Conservation (phyloP, 1,140 invertebrate species). For the Meloidogyne chitwoodi region DNA sequence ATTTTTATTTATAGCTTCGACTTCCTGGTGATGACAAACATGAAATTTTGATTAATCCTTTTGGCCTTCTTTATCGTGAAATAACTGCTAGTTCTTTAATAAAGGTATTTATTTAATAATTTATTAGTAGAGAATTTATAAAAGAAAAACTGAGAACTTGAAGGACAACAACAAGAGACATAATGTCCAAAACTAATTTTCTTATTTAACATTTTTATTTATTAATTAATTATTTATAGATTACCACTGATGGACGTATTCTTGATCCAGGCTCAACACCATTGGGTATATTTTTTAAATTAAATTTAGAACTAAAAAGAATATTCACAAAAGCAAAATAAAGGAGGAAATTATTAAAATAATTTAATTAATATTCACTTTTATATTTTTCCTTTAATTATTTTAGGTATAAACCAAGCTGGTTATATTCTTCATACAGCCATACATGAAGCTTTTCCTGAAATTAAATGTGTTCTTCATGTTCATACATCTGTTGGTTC, state of each 20-base stretch:
- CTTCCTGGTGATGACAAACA: constrained; percentile 10
- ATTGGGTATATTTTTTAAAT: constrained; percentile 63
- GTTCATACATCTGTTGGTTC: constrained; percentile 77
- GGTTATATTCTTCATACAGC: constrained; percentile 84
- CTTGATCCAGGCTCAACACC: constrained; percentile 85
- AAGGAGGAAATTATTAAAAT: no score
- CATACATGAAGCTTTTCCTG: constrained; percentile 89
- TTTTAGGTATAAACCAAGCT: constrained; percentile 65
- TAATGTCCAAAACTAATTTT: no score
- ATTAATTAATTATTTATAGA: constrained; percentile 60
- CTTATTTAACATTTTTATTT: no score
- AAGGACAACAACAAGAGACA: no score
- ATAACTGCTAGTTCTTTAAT: constrained; percentile 86
- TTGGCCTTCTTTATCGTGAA: constrained; percentile 90
- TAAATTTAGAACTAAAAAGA: no score
- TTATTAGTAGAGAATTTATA: no score
- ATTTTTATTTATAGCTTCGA: constrained; percentile 5
- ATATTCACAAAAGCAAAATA: no score
- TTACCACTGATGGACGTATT: constrained; percentile 73
- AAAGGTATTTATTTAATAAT: constrained; percentile 64
- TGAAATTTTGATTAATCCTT: constrained; percentile 92
- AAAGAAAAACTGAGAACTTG: no score
- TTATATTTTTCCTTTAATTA: no score
- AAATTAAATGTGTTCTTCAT: constrained; percentile 90
- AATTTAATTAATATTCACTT: no score